Evolutionary conservation across 2,888 invertebrate genomes (phyloP).

Genomic region (Acleris literana): DNA sequence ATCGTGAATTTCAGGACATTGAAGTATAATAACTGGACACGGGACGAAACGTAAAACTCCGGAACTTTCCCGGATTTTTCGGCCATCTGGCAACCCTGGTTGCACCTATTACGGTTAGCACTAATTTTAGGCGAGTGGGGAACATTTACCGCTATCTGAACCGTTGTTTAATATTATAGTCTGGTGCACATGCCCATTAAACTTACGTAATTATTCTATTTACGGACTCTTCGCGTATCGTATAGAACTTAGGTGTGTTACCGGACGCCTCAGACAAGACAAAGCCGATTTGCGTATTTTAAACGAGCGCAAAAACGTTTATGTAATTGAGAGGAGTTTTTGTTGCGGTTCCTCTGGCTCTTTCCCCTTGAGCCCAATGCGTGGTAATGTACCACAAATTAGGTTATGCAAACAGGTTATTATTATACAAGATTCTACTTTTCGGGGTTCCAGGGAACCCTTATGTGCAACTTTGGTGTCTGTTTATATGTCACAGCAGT

Average conservation of each 20-base stretch:
- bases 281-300: neutral
- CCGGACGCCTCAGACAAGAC: conserved; percentile 12
- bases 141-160: conserved; percentile 25
- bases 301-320: neutral
- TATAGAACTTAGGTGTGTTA: conserved; percentile 7
- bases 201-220: conserved; percentile 30
- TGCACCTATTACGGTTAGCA: conserved; percentile 1
- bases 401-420: no score
- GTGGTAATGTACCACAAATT: neutral
- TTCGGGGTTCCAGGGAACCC: no score
- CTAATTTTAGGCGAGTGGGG: conserved; percentile 26
- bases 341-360: neutral
- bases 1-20: no score
- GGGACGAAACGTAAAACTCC: no score
- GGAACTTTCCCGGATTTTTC: no score
- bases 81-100: neutral
- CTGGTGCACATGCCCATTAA: conserved; percentile 27
- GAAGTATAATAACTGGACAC: no score
- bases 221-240: conserved; percentile 1
- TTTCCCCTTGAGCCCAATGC: neutral
- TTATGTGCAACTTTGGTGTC: no score
- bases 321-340: conserved; percentile 1
- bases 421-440: no score
- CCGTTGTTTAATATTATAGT: conserved; percentile 36
- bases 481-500: no score